Evolutionary conservation across 2,888 invertebrate species (phyloP), one percentile per base, ranked within the genome.

Genomic region (Leucania comma): DNA sequence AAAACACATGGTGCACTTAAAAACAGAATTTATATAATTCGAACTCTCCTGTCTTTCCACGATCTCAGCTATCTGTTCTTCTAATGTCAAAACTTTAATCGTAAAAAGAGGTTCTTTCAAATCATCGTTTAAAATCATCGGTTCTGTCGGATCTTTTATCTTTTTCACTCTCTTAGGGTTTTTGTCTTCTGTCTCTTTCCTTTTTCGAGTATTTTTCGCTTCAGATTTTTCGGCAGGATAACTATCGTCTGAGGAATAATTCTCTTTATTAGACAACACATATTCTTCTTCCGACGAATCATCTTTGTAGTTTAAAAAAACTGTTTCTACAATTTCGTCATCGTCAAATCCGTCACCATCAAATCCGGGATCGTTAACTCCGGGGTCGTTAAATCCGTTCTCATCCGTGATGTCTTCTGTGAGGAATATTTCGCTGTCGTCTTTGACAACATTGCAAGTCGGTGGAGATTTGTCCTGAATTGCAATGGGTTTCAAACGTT

Each of bases 41-140:
- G 93, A 78, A 29, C 90, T 89, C 0, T 95, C 94, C 22, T 90
- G 91, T 0, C 95, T 84, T 62, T 95, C 95, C 50, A 90, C 77
- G 6, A 96, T 95, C 26, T 95, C 95, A 0, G 93, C 94, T 0
- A 94, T 80, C 72, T 96, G 95, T 26, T 95, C 95, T 0, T 94
- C 94, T 1, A 89, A 80, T 0, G 90, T 91, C 14, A 95, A 79
- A 73, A 94, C 91, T 0, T 90, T 93, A 0, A 95, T 92, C 0
- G 92, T 92, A 53, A 95, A 95, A 0, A 95, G 69, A 0, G 94
- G 93, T 69, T 94, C 94, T 24, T 92, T 95, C 1, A 95, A 65
- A 72, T 94, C 94, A 3, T 91, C 92, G 26, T 93, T 95, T 1
- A 95, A 60, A 58, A 94, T 89, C 68, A 94, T 94, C 0, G 93